Percentiles rank a stretch among this genome's conserved stretches.
phyloP scores from a whole-genome alignment of 2,797 vertebrate genomes.

The Eulemur rubriventer region DNA sequence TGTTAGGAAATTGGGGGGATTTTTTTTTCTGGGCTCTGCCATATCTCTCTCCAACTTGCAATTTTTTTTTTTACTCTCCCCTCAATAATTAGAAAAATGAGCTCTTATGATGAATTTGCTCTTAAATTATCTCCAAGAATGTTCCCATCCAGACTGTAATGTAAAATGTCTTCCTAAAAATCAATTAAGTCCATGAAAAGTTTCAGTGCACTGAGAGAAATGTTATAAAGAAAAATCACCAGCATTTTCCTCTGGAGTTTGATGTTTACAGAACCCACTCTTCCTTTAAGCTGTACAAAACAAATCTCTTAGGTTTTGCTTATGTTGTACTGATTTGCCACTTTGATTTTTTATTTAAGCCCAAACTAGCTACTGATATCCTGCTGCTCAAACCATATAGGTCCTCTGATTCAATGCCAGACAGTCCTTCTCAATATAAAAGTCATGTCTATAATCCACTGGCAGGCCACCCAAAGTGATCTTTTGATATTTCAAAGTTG shows the following conservation, averaged over 20 bases:
- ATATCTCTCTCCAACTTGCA: constrained; percentile 1
- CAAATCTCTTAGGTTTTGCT: constrained; percentile 61
- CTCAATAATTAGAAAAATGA: constrained; percentile 51
- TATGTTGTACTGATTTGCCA: constrained; percentile 57
- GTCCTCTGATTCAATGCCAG: constrained; percentile 60
- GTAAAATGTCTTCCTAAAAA: constrained; percentile 72
- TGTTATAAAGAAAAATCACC: constrained; percentile 25
- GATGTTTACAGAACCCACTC: constrained; percentile 51
- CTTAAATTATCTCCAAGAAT: constrained; percentile 60
- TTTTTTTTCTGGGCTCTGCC: background rate
- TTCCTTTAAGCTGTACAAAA: constrained; percentile 46
- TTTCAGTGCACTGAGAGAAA: constrained; percentile 22
- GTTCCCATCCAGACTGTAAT: constrained; percentile 74
- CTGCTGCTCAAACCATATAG: constrained; percentile 37
- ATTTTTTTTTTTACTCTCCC: constrained; percentile 40
- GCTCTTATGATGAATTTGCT: constrained; percentile 59
- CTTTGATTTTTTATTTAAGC: constrained; percentile 71
- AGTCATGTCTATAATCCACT: constrained; percentile 59
- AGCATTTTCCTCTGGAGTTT: constrained; percentile 38
- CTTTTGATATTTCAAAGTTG: constrained; percentile 73
- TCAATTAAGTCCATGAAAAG: constrained; percentile 68
- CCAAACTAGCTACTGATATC: constrained; percentile 50
- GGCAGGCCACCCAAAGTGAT: constrained; percentile 58
- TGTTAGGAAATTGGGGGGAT: background rate
- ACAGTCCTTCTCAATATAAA: constrained; percentile 65